Conservation (phyloP, 1,140 invertebrate species). For the Latrodectus geometricus region DNA sequence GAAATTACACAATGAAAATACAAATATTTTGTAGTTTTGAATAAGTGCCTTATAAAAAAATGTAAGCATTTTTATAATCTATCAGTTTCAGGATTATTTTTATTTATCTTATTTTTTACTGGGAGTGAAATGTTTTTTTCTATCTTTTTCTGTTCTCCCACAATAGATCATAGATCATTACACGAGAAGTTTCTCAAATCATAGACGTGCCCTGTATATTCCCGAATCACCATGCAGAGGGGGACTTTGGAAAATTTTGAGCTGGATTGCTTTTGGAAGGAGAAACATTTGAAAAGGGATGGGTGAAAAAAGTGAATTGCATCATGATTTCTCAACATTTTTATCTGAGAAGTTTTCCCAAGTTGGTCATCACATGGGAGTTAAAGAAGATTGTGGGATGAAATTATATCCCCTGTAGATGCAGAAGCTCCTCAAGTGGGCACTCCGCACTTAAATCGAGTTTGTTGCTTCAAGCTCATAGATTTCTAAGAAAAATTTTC, state of each 20-base stretch:
- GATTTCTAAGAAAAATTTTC: no score
- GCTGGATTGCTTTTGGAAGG: not conserved
- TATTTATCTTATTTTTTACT: no score
- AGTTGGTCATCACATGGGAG: conserved; percentile 28
- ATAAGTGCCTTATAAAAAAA: no score
- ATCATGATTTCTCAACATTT: not conserved
- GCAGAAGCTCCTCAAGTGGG: not conserved
- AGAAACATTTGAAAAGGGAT: not conserved
- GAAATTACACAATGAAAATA: no score
- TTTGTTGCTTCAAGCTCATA: no score
- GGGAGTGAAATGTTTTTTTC: not conserved
- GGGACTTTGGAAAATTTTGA: not conserved
- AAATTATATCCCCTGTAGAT: not conserved
- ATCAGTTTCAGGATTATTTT: no score
- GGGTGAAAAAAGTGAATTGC: conserved; percentile 28
- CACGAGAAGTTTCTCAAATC: conserved; percentile 2
- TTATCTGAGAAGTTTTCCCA: conserved; percentile 32
- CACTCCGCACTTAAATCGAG: no score
- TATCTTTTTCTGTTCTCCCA: not conserved
- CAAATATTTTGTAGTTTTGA: no score
- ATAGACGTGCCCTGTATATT: not conserved
- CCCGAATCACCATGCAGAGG: not conserved
- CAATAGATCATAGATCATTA: conserved; percentile 2
- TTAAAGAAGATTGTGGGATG: conserved; percentile 27
- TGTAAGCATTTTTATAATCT: no score